Percentiles rank a stretch among this genome's conserved stretches.
Conservation (phyloP, 2,797 vertebrate species). For the Darevskia nairensis region DNA sequence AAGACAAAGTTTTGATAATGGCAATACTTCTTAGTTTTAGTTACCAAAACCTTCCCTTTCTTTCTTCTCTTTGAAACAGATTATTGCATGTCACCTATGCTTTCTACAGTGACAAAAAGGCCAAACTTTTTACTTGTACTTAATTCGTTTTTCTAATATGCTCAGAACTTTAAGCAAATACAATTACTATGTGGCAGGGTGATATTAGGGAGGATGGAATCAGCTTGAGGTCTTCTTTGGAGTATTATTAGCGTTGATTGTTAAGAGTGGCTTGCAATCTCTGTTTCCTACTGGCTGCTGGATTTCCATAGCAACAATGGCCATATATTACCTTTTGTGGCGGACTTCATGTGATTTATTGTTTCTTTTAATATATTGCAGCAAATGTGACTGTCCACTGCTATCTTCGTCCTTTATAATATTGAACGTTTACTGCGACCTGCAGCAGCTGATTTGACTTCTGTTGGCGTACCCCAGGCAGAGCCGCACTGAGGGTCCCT, state of each 20-base stretch:
- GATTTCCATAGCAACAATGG: constrained; percentile 54
- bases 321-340: constrained; percentile 34
- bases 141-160: constrained; percentile 9
- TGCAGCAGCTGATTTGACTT: not conserved
- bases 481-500: too few relatives aligned
- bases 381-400: not conserved
- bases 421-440: not conserved
- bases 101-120: not conserved
- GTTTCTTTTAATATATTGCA: not conserved
- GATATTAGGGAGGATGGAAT: not conserved
- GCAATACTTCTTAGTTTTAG: not conserved
- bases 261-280: constrained; percentile 34
- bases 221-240: constrained; percentile 50
- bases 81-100: not conserved
- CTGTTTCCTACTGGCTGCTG: constrained; percentile 10
- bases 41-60: not conserved
- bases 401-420: not conserved
- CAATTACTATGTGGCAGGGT: not conserved
- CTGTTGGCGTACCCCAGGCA: not conserved
- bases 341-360: constrained; percentile 29
- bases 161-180: constrained; percentile 33
- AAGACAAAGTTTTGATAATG: not conserved
- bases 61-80: not conserved
- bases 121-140: not conserved
- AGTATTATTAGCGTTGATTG: constrained; percentile 47